These are phyloP conservation scores for Atopsyche davidsoni DNA, from an alignment of 1,140 invertebrate species.

Conservation along the genomic window DNA sequence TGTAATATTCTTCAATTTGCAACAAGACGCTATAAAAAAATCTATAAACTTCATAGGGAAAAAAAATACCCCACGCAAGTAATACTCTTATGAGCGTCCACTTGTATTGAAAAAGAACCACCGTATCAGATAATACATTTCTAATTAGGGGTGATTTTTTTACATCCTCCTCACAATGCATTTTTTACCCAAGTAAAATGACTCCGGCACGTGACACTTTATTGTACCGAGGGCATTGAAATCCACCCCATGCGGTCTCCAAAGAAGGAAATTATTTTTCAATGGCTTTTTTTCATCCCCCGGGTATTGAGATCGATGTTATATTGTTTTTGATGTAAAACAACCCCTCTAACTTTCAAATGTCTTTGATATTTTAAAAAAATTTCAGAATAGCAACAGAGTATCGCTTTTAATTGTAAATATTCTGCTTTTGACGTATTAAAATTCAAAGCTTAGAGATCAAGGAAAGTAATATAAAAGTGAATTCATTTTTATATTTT, in stretches of 20 bases:
- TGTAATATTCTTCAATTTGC: too few relatives aligned
- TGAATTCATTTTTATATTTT: too few relatives aligned
- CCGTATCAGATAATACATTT: constrained; percentile 29
- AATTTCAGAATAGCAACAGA: too few relatives aligned
- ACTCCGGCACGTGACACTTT: constrained; percentile 29
- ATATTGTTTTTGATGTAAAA: constrained; percentile 5
- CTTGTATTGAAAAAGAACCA: constrained; percentile 20
- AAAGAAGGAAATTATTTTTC: constrained; percentile 11
- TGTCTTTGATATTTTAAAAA: too few relatives aligned
- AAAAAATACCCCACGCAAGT: constrained; percentile 12
- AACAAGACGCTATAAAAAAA: too few relatives aligned
- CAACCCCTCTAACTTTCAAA: background rate
- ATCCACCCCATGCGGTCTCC: constrained; percentile 12
- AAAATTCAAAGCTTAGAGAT: too few relatives aligned
- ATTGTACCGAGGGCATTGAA: constrained; percentile 25
- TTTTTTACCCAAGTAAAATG: constrained; percentile 21
- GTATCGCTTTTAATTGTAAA: too few relatives aligned
- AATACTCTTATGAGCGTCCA: too few relatives aligned
- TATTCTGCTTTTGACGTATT: too few relatives aligned
- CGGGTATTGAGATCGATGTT: constrained; percentile 6
- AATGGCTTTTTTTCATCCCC: constrained; percentile 10
- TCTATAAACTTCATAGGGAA: background rate
- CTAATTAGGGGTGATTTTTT: constrained; percentile 28
- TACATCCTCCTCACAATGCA: background rate
- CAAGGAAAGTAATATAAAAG: too few relatives aligned